A percentile compares a stretch with the other conserved stretches of the same genome.
Conservation (phyloP, 2,888 invertebrate genomes). For the Diabrotica balteata region DNA sequence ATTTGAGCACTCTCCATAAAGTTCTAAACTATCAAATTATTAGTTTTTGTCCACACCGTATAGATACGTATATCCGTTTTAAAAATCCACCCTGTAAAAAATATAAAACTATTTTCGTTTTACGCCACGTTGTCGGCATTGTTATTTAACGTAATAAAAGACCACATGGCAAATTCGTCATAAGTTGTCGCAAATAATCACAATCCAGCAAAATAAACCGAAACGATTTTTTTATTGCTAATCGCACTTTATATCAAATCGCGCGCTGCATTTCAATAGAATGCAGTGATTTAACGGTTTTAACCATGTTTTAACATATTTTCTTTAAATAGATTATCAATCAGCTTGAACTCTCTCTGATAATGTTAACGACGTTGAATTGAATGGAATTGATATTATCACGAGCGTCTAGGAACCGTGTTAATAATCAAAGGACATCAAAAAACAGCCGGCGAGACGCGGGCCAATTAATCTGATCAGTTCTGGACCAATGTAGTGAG, state of each 20-base stretch:
- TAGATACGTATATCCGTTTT: too few species aligned
- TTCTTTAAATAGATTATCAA: conserved; percentile 13
- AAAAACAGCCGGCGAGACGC: neutral
- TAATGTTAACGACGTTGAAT: conserved; percentile 8
- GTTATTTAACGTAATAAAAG: too few species aligned
- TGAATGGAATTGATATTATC: conserved; percentile 11
- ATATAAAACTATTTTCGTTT: too few species aligned
- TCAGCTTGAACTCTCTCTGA: conserved; percentile 11
- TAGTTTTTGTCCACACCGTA: too few species aligned
- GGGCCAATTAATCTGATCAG: conserved; percentile 3
- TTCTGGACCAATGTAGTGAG: conserved; percentile 1
- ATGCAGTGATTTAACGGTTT: neutral
- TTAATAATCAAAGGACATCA: conserved; percentile 1
- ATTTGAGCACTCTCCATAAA: too few species aligned
- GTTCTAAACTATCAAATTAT: too few species aligned
- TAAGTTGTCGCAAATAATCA: too few species aligned
- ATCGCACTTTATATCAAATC: neutral
- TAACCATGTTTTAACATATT: neutral
- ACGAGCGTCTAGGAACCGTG: conserved; percentile 10
- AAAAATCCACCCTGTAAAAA: too few species aligned
- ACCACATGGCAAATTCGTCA: too few species aligned
- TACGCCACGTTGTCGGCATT: too few species aligned
- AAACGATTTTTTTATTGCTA: neutral
- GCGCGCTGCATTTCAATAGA: neutral
- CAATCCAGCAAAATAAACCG: too few species aligned